Conservation (phyloP, 2,113 vertebrate genomes). For the Gila orcuttii region DNA sequence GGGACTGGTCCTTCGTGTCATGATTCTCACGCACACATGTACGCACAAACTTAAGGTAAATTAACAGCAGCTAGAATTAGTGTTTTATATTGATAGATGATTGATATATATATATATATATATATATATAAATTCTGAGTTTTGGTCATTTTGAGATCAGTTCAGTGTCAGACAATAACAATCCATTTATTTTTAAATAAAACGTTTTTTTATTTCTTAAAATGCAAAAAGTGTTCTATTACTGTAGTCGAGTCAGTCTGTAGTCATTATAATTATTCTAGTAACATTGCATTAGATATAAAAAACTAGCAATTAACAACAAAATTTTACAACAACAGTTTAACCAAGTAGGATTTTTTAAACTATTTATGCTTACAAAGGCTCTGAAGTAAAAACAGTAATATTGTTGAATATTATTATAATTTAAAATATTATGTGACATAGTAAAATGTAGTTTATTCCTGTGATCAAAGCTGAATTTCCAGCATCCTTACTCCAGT, state of each 20-base stretch:
- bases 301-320: neutral
- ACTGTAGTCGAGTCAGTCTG: neutral
- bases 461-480: neutral
- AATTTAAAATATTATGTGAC: no score
- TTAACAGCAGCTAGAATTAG: neutral
- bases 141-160: no score
- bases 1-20: no score
- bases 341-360: neutral
- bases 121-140: no score
- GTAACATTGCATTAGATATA: neutral
- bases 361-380: neutral
- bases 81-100: neutral
- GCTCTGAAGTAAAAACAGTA: neutral
- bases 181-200: neutral
- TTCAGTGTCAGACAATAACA: neutral
- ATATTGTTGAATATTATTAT: no score
- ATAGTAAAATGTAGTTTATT: no score
- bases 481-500: neutral
- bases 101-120: no score
- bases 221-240: neutral
- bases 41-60: neutral
- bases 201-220: neutral
- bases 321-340: neutral
- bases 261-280: neutral
- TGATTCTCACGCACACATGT: neutral